A percentile compares a stretch with the other conserved stretches of the same genome.
Evolutionary conservation across 2,797 vertebrate genomes (phyloP).

Genomic region (Mycteria americana): DNA sequence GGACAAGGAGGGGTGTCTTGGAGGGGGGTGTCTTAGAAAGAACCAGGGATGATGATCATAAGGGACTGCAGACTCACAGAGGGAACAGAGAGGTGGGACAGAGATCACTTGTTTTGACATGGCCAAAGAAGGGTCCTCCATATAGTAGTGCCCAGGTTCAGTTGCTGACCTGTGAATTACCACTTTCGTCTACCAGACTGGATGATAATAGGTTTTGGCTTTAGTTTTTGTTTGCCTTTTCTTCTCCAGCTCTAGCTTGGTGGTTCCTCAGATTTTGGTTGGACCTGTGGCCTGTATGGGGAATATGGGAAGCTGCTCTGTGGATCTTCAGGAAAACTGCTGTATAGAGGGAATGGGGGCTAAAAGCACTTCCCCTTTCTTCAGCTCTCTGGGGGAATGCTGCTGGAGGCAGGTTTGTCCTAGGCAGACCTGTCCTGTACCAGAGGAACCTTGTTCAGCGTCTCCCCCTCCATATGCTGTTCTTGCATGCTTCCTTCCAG

Average conservation of each 20-base stretch:
- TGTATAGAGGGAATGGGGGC: not conserved
- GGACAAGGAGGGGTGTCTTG: not conserved
- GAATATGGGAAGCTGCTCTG: constrained; percentile 1
- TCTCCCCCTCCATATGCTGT: not conserved
- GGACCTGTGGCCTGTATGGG: not conserved
- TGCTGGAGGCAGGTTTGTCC: not conserved
- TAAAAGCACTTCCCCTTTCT: not conserved
- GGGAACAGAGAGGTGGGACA: not conserved
- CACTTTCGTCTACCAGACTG: not conserved
- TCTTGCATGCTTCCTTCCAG: constrained; percentile 54
- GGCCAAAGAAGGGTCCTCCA: not conserved
- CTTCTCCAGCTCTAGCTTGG: constrained; percentile 63
- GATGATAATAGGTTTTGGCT: not conserved
- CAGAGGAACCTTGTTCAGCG: not conserved
- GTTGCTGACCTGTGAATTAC: not conserved
- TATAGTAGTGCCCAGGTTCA: not conserved
- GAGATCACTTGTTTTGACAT: not conserved
- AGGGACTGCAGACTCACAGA: not conserved
- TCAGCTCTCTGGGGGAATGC: not conserved
- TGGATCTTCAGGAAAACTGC: not conserved
- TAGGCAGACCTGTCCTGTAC: not conserved
- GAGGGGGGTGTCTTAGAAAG: not conserved
- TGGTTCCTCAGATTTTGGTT: not conserved
- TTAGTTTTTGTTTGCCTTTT: constrained; percentile 11
- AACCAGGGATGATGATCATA: not conserved